phyloP scores from a whole-genome alignment of 1,140 invertebrate genomes.

The Lutraria rhynchaena region DNA sequence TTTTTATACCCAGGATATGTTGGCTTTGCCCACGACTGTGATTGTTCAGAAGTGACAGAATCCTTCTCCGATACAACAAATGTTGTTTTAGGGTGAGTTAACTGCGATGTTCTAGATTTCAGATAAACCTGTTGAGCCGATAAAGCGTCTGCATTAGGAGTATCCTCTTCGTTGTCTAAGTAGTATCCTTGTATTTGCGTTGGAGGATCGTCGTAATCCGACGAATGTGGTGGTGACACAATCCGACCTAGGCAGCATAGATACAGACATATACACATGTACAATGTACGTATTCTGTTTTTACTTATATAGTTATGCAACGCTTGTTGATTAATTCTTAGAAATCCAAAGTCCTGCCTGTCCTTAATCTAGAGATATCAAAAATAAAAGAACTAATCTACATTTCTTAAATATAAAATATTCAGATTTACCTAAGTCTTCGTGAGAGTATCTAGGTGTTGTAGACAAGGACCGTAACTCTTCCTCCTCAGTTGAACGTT shows the following conservation, averaged over 20 bases:
- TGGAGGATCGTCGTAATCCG: slow-evolving; percentile 1
- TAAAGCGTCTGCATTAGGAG: background rate
- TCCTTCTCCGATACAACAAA: background rate
- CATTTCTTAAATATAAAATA: background rate
- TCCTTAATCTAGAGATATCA: too few species aligned
- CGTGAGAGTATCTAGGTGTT: slow-evolving; percentile 53
- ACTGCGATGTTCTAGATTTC: slow-evolving; percentile 25
- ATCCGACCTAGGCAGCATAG: slow-evolving; percentile 17
- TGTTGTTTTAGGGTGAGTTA: background rate
- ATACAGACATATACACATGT: background rate
- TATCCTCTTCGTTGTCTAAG: background rate
- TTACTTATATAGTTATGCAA: too few species aligned
- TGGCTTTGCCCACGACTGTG: background rate
- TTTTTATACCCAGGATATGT: too few species aligned
- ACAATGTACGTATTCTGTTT: background rate
- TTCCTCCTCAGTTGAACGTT: slow-evolving; percentile 41
- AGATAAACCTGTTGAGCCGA: slow-evolving; percentile 26
- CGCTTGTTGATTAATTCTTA: too few species aligned
- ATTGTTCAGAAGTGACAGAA: background rate
- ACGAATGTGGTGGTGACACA: slow-evolving; percentile 41
- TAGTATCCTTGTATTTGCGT: background rate
- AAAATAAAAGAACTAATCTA: too few species aligned
- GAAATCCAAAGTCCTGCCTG: too few species aligned
- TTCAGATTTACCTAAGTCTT: slow-evolving; percentile 55
- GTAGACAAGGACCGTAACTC: slow-evolving; percentile 54